Evolutionary conservation across 2,888 invertebrate species (phyloP), one percentile per base, ranked within the genome.

Genomic region (Melanostoma mellinum): DNA sequence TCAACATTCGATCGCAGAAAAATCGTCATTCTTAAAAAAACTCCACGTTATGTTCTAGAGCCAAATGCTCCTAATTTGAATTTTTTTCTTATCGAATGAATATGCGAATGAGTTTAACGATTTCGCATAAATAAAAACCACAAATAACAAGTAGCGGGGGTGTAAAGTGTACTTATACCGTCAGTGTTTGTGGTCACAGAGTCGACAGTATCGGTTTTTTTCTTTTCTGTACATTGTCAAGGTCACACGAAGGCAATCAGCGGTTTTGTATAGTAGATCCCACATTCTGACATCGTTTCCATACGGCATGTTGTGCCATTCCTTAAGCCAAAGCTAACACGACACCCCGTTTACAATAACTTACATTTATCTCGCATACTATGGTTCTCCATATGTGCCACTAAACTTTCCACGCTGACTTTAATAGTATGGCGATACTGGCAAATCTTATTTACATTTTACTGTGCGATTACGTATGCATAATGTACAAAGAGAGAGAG

Each of bases 391-490:
- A 60, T 3, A 20, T 44, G 52, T 46, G 9, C 44, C 65, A 60
- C 35, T 8, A 58, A 20, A 56, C 60, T 68, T 46, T 58, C 20
- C 65, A 56, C 58, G 40, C 20, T 20, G 63, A 44, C 60, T 55
- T 32, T 32, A 50, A 38, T 6, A 36, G 2, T 8, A 38, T 5
- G 38, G 6, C 52, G 38, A 72, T 46, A 77, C 61, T 67, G 65
- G 74, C 71, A 71, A 79, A 65, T 79, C 79, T 84, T 84, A 84
- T 84, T 84, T 84, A 84, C 84, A 84, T 84, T 84, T 84, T 84
- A 84, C 72, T 84, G 20, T 20, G 48, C 75, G 79, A 84, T 84
- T 84, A 84, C 79, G 50, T 79, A 68, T 78, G 72, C 78, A 78
- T 67, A 46, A 71, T 75, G 67, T 50, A n/a, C n/a, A 68, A 36